Evolutionary conservation across 2,113 vertebrate species (phyloP), one percentile per base, ranked within the genome.

Genomic region (Platysteira castanea): DNA sequence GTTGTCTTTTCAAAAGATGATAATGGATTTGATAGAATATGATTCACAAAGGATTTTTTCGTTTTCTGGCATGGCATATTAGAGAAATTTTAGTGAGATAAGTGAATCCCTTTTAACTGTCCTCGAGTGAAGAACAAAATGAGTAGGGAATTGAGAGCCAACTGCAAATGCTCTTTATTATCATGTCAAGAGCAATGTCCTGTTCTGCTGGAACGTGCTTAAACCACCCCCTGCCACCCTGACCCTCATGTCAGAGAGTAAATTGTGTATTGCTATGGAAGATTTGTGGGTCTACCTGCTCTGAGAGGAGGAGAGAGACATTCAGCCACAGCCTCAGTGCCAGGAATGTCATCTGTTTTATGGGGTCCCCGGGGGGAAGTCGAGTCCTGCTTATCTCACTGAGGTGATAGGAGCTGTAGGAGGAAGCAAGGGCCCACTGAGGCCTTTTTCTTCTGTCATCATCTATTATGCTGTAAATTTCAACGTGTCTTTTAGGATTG

Each of bases 11-110:
- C 75, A 85, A 70, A 96, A 89, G 59, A 57, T 54, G 53, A 78
- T 91, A 92, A 84, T 88, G 50, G 42, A 52, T 95, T 95, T 94
- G 75, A 75, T 91, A 91, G 85, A 80, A 63, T 89, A 80, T 31
- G 77, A 57, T 86, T 92, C 75, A 86, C 15, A 88, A 52, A 83
- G 69, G 60, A 60, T 76, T 87, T 42, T 52, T 73, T 35, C 20
- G 7, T 56, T 92, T 59, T 52, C 52, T 84, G 59, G 23, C 24
- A 47, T 73, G 64, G 53, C 57, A 53, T 59, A 56, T 69, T 87
- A 87, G 49, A 89, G 84, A 92, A 89, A 83, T 70, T 74, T 73
- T 56, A 82, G 81, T 56, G 56, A 83, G 69, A 70, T 68, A 76
- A 87, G 28, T 54, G 44, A 75, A 87, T 82, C 67, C 53, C n/a